These are phyloP conservation scores for Oriolus oriolus DNA, from an alignment of 2,113 vertebrate genomes.

Conservation along the genomic window DNA sequence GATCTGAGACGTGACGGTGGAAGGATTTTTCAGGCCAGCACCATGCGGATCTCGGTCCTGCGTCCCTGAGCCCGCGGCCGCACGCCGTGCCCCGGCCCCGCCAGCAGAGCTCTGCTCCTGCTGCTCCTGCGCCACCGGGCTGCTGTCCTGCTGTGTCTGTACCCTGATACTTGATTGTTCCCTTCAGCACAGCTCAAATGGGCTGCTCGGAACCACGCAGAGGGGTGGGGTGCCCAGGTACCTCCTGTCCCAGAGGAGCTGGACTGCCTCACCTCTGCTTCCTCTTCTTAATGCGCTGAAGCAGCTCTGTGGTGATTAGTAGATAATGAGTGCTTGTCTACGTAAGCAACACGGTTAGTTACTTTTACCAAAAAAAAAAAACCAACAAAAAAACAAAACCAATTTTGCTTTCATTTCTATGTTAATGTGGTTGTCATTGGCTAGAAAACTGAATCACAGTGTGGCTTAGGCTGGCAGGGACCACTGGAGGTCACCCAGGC, in stretches of 20 bases:
- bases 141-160: neutral
- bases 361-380: neutral
- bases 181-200: neutral
- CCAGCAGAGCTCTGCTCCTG: constrained; percentile 3
- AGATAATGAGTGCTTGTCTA: constrained; percentile 27
- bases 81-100: neutral
- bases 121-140: neutral
- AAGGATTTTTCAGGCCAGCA: neutral
- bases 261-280: neutral
- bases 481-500: neutral
- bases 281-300: neutral
- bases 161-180: neutral
- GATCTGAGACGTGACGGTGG: neutral
- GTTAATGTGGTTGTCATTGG: constrained; percentile 23
- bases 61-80: neutral
- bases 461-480: neutral
- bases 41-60: neutral
- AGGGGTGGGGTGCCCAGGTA: neutral
- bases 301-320: neutral
- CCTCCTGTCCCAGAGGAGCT: neutral
- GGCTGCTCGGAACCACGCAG: neutral
- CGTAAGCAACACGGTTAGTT: neutral
- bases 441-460: neutral
- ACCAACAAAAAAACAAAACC: neutral
- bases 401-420: neutral